Percentiles rank a stretch among this genome's conserved stretches.
Conservation (phyloP, 2,113 vertebrate genomes). For the Melanotaenia duboulayi region DNA sequence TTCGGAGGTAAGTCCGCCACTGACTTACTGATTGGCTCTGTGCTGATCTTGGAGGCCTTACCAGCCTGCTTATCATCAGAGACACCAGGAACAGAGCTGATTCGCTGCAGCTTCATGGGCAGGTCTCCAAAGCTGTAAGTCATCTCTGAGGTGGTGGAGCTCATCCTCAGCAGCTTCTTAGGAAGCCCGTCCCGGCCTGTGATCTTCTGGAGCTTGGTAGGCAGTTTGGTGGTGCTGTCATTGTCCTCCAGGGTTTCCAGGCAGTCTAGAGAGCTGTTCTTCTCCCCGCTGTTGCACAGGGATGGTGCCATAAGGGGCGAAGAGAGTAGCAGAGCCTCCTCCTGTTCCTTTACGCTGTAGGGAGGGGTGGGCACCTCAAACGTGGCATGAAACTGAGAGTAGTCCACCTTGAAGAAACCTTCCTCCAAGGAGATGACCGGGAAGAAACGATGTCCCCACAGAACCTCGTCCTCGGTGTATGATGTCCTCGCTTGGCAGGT, state of each 20-base stretch:
- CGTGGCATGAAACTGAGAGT: slow-evolving; percentile 99
- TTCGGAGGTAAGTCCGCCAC: slow-evolving; percentile 98
- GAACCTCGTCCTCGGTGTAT: slow-evolving; percentile 97
- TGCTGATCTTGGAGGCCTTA: slow-evolving; percentile 89
- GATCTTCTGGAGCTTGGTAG: slow-evolving; percentile 97
- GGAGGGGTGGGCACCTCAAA: slow-evolving; percentile 96
- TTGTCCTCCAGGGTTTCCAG: slow-evolving; percentile 93
- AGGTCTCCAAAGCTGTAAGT: slow-evolving; percentile 96
- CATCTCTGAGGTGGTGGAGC: slow-evolving; percentile 98
- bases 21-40: slow-evolving; percentile 96
- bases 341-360: slow-evolving; percentile 98
- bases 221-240: slow-evolving; percentile 88
- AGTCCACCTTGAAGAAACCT: slow-evolving; percentile 99
- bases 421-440: slow-evolving; percentile 98
- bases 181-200: slow-evolving; percentile 95
- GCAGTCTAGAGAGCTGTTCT: slow-evolving; percentile 93
- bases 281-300: slow-evolving; percentile 94
- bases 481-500: slow-evolving; percentile 98
- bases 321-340: slow-evolving; percentile 95
- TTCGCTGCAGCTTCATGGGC: slow-evolving; percentile 98
- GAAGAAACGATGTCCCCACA: slow-evolving; percentile 98
- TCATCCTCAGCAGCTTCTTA: slow-evolving; percentile 97
- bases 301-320: slow-evolving; percentile 96
- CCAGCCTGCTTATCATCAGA: slow-evolving; percentile 93
- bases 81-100: slow-evolving; percentile 97